Conservation (phyloP, 2,113 vertebrate species). For the Brachyistius frenatus region DNA sequence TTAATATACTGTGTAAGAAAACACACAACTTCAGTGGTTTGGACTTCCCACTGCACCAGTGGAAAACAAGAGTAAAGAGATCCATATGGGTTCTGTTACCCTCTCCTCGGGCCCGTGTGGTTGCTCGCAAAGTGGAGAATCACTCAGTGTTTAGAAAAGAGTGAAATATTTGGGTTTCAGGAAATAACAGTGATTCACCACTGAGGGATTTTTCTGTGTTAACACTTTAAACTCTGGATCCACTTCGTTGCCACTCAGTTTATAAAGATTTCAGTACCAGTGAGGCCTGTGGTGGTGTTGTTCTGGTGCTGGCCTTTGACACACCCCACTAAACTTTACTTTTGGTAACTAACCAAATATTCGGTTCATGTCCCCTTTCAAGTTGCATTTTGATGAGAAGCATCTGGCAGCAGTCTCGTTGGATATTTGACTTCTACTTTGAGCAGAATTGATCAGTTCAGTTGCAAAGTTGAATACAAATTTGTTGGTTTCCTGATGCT, state of each 20-base stretch:
- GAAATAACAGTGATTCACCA: neutral
- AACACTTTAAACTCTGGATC: constrained; percentile 45
- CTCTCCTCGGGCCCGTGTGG: neutral
- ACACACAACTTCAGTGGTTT: neutral
- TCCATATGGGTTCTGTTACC: neutral
- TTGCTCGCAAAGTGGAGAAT: neutral
- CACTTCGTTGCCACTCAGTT: neutral
- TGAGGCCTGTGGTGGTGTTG: neutral
- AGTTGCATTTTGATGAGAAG: too few species aligned
- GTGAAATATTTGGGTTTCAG: constrained; percentile 61
- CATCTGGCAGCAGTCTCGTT: too few species aligned
- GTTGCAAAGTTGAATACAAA: too few species aligned
- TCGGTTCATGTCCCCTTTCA: too few species aligned
- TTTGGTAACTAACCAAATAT: too few species aligned
- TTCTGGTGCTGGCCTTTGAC: neutral
- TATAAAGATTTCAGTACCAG: neutral
- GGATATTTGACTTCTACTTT: too few species aligned
- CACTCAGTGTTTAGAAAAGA: constrained; percentile 47
- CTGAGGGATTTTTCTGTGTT: neutral
- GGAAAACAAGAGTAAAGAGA: neutral
- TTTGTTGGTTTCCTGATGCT: too few species aligned
- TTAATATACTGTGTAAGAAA: neutral
- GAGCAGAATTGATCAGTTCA: too few species aligned
- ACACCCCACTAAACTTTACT: too few species aligned
- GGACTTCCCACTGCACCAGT: too few species aligned